A percentile compares a stretch with the other conserved stretches of the same genome.
Conservation (phyloP, 2,797 vertebrate species). For the Spinus pinus region DNA sequence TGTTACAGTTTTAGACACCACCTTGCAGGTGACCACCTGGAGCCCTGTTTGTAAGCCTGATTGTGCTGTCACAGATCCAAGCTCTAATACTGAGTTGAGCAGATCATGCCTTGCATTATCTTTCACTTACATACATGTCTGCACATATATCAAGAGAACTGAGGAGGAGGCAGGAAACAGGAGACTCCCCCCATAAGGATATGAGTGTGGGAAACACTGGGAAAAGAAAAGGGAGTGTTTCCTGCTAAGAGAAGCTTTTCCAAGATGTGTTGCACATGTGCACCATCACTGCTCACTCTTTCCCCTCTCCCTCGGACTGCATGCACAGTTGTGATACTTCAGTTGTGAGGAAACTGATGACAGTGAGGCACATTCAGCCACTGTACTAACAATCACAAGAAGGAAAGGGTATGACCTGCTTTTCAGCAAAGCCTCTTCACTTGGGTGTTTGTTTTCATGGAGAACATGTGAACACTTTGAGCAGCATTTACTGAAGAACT, state of each 20-base stretch:
- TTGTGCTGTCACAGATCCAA: neutral
- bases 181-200: neutral
- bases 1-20: neutral
- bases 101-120: neutral
- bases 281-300: neutral
- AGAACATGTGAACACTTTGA: neutral
- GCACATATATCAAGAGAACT: neutral
- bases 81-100: neutral
- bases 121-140: neutral
- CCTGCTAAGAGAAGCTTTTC: neutral
- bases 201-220: neutral
- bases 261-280: fast-evolving
- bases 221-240: neutral
- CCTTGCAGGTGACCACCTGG: neutral
- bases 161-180: neutral
- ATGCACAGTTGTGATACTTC: neutral
- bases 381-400: neutral
- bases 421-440: neutral
- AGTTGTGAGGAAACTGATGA: neutral
- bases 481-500: neutral
- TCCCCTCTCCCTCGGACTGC: neutral
- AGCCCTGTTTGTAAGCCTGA: neutral
- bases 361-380: neutral
- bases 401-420: neutral
- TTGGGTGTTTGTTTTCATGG: neutral